Base-by-base conservation (phyloP, 2,888 invertebrate genomes). In the Lysandra bellargus region DNA sequence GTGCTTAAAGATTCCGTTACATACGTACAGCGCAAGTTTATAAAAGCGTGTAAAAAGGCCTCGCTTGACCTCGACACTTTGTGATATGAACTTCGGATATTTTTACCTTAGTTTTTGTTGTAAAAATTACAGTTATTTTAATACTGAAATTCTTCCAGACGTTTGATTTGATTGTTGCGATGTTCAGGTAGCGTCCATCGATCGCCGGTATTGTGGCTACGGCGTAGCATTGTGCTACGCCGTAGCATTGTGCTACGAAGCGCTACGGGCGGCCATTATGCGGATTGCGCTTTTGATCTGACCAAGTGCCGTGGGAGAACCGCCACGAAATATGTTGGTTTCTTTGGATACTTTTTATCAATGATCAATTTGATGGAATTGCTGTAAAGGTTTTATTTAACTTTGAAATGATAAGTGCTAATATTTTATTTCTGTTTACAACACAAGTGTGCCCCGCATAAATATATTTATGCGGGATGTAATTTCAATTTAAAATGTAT, bases 221-320 rank as follows among this genome's bases (percentile, higher is more conserved):
- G 80, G 83, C 80, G 80, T 79, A 82, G 83, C 82, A 84, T 83
- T 83, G 83, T 84, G 81, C 83, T 80, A 80, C 82, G 80, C 37
- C 80, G 80, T 69, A 57, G 80, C 80, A 83, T 69, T 74, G 23
- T 78, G 81, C 83, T 82, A 81, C 83, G 81, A 81, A 81, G 79
- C 83, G 81, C 83, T 75, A 74, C 40, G 61, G 60, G 61, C 79
- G 73, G 73, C 79, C 79, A 79, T 79, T 79, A 79, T 75, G 75
- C 53, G 64, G 75, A 79, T 79, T 79, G 79, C 73, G 79, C 79
- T 69, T 69, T 69, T 69, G 33, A 69, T 37, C 33, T 37, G 64
- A 23, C 12, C 69, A 37, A 69, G 69, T 69, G 69, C 69, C 69
- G 69, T 37, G 69, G 69, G 69, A 69, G 64, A 64, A 64, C 64